Evolutionary conservation across 2,797 vertebrate species (phyloP).

Genomic region (Pseudochirops corinnae): DNA sequence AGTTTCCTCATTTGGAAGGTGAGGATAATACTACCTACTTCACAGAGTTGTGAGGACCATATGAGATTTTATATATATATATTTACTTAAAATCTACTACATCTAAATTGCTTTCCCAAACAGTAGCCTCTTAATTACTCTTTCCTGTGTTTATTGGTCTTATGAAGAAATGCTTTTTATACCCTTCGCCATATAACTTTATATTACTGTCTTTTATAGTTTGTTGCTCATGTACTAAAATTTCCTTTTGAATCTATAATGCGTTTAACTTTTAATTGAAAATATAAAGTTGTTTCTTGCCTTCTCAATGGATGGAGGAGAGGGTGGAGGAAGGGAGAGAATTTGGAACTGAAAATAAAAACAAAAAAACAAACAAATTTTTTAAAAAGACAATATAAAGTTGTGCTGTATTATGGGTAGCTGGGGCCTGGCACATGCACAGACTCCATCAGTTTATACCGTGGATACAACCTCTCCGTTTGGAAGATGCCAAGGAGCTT

Average conservation of each 20-base stretch:
- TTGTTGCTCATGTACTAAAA: not conserved
- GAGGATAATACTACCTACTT: not conserved
- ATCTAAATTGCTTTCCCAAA: constrained; percentile 39
- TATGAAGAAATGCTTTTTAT: constrained; percentile 20
- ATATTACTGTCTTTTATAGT: constrained; percentile 39
- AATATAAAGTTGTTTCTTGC: not conserved
- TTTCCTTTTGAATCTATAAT: constrained; percentile 46
- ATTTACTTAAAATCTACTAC: constrained; percentile 43
- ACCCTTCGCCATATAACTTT: constrained; percentile 31
- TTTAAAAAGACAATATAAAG: too few relatives aligned
- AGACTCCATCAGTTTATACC: too few relatives aligned
- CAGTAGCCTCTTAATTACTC: constrained; percentile 28
- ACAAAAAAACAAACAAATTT: too few relatives aligned
- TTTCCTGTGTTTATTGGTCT: constrained; percentile 36
- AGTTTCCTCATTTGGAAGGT: not conserved
- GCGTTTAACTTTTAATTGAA: constrained; percentile 23
- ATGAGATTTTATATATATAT: not conserved
- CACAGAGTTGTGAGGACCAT: not conserved
- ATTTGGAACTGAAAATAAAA: too few relatives aligned
- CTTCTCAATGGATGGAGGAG: too few relatives aligned
- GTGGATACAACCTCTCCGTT: too few relatives aligned
- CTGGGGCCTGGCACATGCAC: too few relatives aligned
- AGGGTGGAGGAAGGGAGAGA: too few relatives aligned
- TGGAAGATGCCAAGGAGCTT: too few relatives aligned
- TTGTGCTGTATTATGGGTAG: too few relatives aligned